A percentile compares a stretch with the other conserved stretches of the same genome.
These are phyloP conservation scores for Rousettus leschenaultii DNA, from an alignment of 2,113 vertebrate genomes.

Conservation along the genomic window DNA sequence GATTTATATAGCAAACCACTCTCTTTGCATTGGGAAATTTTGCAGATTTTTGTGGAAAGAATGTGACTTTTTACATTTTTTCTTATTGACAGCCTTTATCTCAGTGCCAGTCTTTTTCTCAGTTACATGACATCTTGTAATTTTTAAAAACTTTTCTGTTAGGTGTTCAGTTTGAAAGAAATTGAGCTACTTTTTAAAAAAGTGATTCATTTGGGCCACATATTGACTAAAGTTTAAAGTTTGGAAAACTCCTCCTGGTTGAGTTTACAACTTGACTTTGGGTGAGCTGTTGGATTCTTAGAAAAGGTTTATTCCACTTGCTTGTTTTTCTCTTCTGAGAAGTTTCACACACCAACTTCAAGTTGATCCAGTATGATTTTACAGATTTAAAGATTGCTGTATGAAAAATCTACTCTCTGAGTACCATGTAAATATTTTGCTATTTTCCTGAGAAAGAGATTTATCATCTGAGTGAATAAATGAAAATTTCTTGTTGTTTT, in stretches of 20 bases:
- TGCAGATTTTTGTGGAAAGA: not conserved
- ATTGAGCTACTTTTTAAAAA: constrained; percentile 7
- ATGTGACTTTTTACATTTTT: not conserved
- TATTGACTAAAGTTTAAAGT: not conserved
- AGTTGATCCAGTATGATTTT: not conserved
- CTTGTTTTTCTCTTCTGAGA: constrained; percentile 29
- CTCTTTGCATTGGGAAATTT: not conserved
- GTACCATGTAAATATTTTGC: not conserved
- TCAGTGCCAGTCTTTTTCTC: not conserved
- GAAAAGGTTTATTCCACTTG: not conserved
- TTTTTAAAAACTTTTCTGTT: not conserved
- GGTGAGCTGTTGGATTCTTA: not conserved
- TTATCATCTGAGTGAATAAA: constrained; percentile 56
- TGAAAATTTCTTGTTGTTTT: constrained; percentile 47
- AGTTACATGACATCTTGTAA: not conserved
- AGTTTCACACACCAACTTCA: constrained; percentile 7
- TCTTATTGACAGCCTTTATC: not conserved
- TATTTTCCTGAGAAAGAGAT: not conserved
- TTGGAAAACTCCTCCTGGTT: not conserved
- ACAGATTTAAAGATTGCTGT: not conserved
- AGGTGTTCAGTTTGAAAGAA: constrained; percentile 30
- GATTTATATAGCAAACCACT: not conserved
- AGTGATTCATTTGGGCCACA: constrained; percentile 1
- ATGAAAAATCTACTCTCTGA: not conserved
- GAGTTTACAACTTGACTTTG: not conserved